phyloP scores from a whole-genome alignment of 1,140 invertebrate genomes.

The Uloborus diversus region DNA sequence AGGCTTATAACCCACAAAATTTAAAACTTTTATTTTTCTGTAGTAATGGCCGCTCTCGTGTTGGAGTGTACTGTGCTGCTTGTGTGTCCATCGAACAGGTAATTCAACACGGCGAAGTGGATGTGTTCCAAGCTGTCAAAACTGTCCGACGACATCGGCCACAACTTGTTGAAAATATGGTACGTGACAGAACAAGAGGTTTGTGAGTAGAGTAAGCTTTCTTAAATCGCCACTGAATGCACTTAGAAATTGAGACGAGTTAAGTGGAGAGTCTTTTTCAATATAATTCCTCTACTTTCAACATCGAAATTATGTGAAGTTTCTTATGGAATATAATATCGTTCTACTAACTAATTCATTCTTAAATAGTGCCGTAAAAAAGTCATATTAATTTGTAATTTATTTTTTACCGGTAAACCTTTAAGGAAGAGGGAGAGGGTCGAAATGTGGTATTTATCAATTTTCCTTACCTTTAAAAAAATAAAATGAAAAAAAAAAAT shows the following conservation, averaged over 20 bases:
- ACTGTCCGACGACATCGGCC: constrained; percentile 93
- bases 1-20: too few relatives aligned
- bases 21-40: too few relatives aligned
- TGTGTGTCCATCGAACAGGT: constrained; percentile 98
- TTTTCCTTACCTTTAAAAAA: too few relatives aligned
- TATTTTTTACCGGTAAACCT: too few relatives aligned
- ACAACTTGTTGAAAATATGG: constrained; percentile 94
- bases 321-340: background rate
- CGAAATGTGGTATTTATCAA: too few relatives aligned
- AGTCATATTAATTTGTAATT: too few relatives aligned
- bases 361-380: too few relatives aligned
- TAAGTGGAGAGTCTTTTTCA: background rate
- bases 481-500: too few relatives aligned
- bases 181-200: constrained; percentile 65
- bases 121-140: constrained; percentile 97
- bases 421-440: too few relatives aligned
- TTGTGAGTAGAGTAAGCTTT: too few relatives aligned
- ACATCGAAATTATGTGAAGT: background rate
- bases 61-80: constrained; percentile 93
- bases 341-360: background rate
- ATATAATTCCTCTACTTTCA: background rate
- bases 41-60: constrained; percentile 73
- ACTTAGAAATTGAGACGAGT: too few relatives aligned
- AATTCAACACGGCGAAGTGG: constrained; percentile 95
- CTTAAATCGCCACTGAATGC: too few relatives aligned